Base-by-base conservation (phyloP, 1,140 invertebrate species). In the Brachionus angularis region DNA sequence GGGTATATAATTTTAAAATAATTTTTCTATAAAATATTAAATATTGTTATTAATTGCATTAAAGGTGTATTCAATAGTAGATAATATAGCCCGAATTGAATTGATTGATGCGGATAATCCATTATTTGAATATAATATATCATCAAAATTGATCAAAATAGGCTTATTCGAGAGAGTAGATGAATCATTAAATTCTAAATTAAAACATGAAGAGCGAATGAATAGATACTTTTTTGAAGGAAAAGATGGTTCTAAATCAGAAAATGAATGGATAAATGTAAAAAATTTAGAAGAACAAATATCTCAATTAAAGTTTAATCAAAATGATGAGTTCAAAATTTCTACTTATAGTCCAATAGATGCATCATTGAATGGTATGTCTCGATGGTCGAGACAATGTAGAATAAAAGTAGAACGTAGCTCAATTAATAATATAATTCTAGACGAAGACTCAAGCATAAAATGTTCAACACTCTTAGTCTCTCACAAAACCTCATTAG, bases 51-150 rank as follows among this genome's bases (percentile, higher is more conserved):
- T 7, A 42, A 3, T 42, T 42, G 3, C 10, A n/a, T 42, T 42
- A 14, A 12, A 52, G 29, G 16, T 67, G n/a, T 67, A 67, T 23
- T 67, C 62, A n/a, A 67, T 67, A 47, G 62, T 67, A 23, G 62
- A 67, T 16, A 67, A 67, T 34, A 31, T 46, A 12, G 42, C 29
- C 10, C 62, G 62, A 8, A 33, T 67, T 2, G 23, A 4, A 18
- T 34, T 67, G 3, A 16, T 47, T 14, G 62, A 67, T 18, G 27
- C 42, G 0, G 42, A 46, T 5, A 67, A 50, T 23, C 42, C 27
- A 18, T 31, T 67, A 34, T 50, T 47, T 25, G 27, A 47, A 23
- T 67, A 67, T 31, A 25, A 67, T 33, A 23, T 67, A 8, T 27
- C 47, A 3, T 8, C 39, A 8, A 67, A 67, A 29, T 10, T 67